Conservation (phyloP, 2,797 vertebrate species). For the Pipistrellus nathusii region DNA sequence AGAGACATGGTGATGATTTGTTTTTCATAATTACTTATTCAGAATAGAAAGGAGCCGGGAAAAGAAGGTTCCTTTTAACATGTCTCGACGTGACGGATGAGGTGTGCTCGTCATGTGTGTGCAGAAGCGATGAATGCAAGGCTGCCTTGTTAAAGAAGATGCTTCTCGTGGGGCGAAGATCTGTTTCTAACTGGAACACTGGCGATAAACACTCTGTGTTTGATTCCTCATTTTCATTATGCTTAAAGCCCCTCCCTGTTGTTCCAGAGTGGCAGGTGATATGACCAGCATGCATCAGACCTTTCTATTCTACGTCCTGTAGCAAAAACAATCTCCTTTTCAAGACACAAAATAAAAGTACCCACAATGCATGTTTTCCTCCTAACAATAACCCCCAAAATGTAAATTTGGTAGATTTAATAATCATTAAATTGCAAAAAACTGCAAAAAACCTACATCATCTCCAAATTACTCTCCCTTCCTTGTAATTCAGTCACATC, state of each 20-base stretch:
- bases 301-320: slow-evolving; percentile 18
- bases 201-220: slow-evolving; percentile 46
- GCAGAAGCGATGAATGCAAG: neutral
- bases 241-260: neutral
- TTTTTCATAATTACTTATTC: slow-evolving; percentile 81
- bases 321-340: slow-evolving; percentile 40
- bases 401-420: neutral
- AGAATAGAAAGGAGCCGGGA: slow-evolving; percentile 61
- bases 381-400: neutral
- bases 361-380: slow-evolving; percentile 12
- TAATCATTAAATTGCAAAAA: neutral
- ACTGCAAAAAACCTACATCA: neutral
- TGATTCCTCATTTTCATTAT: slow-evolving; percentile 21
- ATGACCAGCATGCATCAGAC: slow-evolving; percentile 32
- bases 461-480: neutral
- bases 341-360: neutral
- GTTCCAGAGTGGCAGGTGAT: slow-evolving; percentile 49
- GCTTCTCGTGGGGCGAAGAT: neutral
- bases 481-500: neutral
- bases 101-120: neutral
- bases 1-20: slow-evolving; percentile 69
- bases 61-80: slow-evolving; percentile 74
- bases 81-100: slow-evolving; percentile 72
- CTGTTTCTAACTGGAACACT: slow-evolving; percentile 61
- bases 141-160: slow-evolving; percentile 33